Percentiles rank a stretch among this genome's conserved stretches.
These are phyloP conservation scores for Istiophorus platypterus DNA, from an alignment of 2,113 vertebrate species.

Conservation along the genomic window DNA sequence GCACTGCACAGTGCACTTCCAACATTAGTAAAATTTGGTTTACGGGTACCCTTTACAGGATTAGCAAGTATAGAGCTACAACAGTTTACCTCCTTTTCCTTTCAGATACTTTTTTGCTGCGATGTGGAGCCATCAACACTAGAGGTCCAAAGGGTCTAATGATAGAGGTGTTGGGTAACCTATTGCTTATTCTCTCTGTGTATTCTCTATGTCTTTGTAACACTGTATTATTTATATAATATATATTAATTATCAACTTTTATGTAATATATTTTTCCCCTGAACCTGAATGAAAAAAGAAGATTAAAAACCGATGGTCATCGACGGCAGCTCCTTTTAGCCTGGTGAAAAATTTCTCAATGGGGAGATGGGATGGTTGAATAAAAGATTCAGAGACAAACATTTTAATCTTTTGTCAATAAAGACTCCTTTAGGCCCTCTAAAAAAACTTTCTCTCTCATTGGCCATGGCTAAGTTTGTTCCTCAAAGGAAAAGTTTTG, in stretches of 20 bases:
- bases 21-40: background rate
- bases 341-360: constrained; percentile 4
- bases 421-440: background rate
- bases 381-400: constrained; percentile 31
- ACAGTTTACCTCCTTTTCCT: background rate
- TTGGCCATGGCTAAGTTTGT: background rate
- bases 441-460: background rate
- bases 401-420: constrained; percentile 37
- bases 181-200: background rate
- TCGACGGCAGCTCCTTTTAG: constrained; percentile 14
- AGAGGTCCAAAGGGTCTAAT: background rate
- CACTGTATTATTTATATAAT: background rate
- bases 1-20: background rate
- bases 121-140: background rate
- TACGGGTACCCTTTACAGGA: background rate
- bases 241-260: too few relatives aligned
- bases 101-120: background rate
- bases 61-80: background rate
- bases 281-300: background rate
- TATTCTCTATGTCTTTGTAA: background rate
- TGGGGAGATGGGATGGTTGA: constrained; percentile 3
- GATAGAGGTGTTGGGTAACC: background rate
- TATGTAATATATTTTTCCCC: background rate
- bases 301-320: background rate
- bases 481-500: constrained; percentile 16